These are phyloP conservation scores for Sphenodon punctatus DNA, from an alignment of 2,797 vertebrate species.

Conservation along the genomic window DNA sequence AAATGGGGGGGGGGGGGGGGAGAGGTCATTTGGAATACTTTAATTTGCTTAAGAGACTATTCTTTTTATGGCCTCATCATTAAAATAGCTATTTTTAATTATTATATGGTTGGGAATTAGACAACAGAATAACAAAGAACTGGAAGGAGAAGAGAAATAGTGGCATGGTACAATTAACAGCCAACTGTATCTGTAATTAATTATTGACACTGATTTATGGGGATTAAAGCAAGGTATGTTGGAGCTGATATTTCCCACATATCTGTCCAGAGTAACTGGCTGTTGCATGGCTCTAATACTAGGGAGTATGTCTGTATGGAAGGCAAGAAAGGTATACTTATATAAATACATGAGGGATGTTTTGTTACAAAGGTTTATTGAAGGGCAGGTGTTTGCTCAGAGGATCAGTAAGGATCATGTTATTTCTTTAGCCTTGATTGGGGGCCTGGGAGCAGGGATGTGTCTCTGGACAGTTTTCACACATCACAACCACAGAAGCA, in stretches of 20 bases:
- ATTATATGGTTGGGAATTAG: not conserved
- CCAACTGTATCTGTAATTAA: not conserved
- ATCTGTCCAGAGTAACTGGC: not conserved
- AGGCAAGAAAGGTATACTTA: not conserved
- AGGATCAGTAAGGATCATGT: not conserved
- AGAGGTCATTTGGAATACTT: not conserved
- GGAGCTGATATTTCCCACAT: not conserved
- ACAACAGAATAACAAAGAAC: not conserved
- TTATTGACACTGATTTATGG: not conserved
- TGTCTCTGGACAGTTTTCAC: constrained; percentile 54
- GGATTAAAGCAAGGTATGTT: not conserved
- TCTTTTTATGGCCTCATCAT: not conserved
- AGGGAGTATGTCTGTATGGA: not conserved
- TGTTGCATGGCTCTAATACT: not conserved
- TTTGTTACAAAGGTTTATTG: not conserved
- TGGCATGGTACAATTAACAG: not conserved
- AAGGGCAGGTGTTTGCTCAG: not conserved
- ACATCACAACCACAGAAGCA: constrained; percentile 54
- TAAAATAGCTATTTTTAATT: not conserved
- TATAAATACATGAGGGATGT: not conserved
- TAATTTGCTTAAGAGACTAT: not conserved
- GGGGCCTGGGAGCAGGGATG: constrained; percentile 48
- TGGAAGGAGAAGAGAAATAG: not conserved
- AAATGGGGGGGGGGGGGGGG: not conserved
- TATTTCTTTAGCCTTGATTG: constrained; percentile 55